phyloP scores from a whole-genome alignment of 2,797 vertebrate species.

The Sebastes alutus region DNA sequence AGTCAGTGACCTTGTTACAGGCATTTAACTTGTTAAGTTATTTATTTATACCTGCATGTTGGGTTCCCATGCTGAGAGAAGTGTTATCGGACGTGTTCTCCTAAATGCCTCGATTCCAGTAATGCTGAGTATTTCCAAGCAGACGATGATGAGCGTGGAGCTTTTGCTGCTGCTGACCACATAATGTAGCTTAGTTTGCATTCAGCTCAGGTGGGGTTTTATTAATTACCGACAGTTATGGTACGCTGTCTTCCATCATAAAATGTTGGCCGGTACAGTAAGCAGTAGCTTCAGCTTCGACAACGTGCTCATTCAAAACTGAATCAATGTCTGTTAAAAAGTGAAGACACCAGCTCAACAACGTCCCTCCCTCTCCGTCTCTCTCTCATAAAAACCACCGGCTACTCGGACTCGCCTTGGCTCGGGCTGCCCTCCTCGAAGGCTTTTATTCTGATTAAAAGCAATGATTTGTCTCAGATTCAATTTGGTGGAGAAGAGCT shows the following conservation, averaged over 20 bases:
- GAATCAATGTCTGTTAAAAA: constrained; percentile 67
- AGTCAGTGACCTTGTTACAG: neutral
- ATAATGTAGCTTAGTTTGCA: neutral
- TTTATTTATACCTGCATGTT: neutral
- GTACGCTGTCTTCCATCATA: constrained; percentile 14
- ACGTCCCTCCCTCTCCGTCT: constrained; percentile 46
- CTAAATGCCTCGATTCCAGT: neutral
- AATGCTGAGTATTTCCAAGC: neutral
- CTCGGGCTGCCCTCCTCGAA: constrained; percentile 65
- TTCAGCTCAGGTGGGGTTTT: neutral
- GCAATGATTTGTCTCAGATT: constrained; percentile 87
- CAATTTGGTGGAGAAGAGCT: constrained; percentile 78
- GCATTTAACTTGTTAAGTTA: neutral
- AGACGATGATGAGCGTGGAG: neutral
- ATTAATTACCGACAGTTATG: neutral
- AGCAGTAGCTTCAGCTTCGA: constrained; percentile 36
- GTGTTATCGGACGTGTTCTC: neutral
- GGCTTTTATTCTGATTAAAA: constrained; percentile 94
- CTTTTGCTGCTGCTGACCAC: neutral
- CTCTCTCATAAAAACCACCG: constrained; percentile 72
- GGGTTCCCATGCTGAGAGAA: neutral
- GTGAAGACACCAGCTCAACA: constrained; percentile 64
- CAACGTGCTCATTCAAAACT: constrained; percentile 55
- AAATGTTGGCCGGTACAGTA: constrained; percentile 29
- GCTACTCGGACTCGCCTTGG: constrained; percentile 43